Evolutionary conservation across 2,888 invertebrate species (phyloP), one percentile per base, ranked within the genome.

Genomic region (Diarsia rubi): DNA sequence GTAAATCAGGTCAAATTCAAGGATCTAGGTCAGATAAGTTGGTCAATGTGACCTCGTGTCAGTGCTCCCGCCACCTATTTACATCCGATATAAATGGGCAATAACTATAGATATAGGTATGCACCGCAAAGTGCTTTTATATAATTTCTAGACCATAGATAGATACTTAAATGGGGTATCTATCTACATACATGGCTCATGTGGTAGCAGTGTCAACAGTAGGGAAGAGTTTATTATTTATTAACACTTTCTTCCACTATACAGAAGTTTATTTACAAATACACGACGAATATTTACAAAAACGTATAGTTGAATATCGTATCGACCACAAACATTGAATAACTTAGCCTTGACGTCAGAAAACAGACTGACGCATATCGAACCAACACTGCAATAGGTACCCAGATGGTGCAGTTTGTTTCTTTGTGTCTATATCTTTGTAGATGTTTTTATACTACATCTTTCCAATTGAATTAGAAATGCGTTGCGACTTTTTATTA

Each of bases 21-120:
- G 81, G 62, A 83, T 74, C 59, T 79, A 69, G 82, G 78, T 82
- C 82, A 69, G 82, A 64, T 74, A 80, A 44, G 62, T 64, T 54
- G 42, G 24, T 75, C 42, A 76, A 68, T 42, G 52, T 64, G 59
- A 78, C 69, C 45, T 42, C 37, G 57, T 52, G 27, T 65, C 78
- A 68, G 37, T 68, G 68, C 57, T 63, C 67, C 49, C 63, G 57
- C 54, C 67, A 78, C 78, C 77, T 42, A 44, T 63, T 47, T 59
- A 31, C 19, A 44, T 78, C 69, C 52, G 54, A 52, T 54, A 75
- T 66, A 64, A 68, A 82, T 78, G 27, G 45, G 24, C 37, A 52
- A 52, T 69, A 64, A 59, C 52, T 78, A 42, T 16, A 63, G 24
- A 54, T 16, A 62, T 24, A 44, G 69, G 31, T 62, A 69, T 59